Evolutionary conservation across 2,113 vertebrate genomes (phyloP).

Genomic region (Prionailurus viverrinus): DNA sequence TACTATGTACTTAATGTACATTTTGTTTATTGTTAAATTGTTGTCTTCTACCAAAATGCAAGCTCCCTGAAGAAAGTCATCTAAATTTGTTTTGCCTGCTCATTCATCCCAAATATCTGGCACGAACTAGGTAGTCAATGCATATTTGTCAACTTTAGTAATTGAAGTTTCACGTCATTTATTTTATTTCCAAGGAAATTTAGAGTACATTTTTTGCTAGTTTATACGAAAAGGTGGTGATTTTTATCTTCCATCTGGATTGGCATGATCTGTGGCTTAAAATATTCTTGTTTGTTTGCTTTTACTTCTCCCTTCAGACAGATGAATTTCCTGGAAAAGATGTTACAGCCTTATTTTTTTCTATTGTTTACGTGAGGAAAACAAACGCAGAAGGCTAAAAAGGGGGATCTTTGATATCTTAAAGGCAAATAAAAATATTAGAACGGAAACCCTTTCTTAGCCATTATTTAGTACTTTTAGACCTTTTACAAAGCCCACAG

Average conservation of each 20-base stretch:
- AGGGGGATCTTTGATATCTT: background rate
- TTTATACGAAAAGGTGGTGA: background rate
- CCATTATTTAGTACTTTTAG: background rate
- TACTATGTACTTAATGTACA: background rate
- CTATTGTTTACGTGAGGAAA: background rate
- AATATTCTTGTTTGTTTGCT: background rate
- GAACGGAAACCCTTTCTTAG: background rate
- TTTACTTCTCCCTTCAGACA: background rate
- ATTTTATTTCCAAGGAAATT: conserved; percentile 2
- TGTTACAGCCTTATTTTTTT: background rate
- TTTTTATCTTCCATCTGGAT: background rate
- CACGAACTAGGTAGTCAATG: background rate
- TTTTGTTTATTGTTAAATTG: background rate
- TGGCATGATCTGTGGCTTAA: background rate
- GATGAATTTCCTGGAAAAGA: background rate
- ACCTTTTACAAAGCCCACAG: background rate
- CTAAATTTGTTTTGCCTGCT: background rate
- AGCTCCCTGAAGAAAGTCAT: background rate
- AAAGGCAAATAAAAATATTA: conserved; percentile 11
- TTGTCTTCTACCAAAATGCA: background rate
- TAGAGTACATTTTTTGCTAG: background rate
- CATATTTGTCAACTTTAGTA: background rate
- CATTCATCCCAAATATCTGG: background rate
- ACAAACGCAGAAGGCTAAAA: background rate
- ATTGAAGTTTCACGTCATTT: background rate